Conservation (phyloP, 1,140 invertebrate genomes). For the Aphaenogaster ashmeadi region DNA sequence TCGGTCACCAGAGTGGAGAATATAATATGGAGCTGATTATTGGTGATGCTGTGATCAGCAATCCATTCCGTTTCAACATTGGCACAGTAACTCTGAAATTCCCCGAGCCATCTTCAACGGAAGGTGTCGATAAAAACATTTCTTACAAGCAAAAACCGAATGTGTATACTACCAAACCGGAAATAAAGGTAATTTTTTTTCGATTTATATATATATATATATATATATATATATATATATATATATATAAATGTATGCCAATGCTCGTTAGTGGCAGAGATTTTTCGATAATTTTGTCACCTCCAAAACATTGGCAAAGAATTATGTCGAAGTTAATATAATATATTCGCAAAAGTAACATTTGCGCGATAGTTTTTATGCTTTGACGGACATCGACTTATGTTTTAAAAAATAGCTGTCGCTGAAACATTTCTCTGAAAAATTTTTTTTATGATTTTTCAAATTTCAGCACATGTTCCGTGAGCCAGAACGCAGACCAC, state of each 20-base stretch:
- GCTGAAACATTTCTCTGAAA: neutral
- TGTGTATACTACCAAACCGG: slow-evolving; percentile 90
- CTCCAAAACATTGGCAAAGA: slow-evolving; percentile 84
- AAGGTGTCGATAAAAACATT: slow-evolving; percentile 82
- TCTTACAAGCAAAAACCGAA: slow-evolving; percentile 83
- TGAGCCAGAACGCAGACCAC: slow-evolving; percentile 96
- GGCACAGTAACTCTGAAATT: slow-evolving; percentile 93
- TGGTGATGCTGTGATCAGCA: slow-evolving; percentile 96
- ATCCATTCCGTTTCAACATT: slow-evolving; percentile 95
- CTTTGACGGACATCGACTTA: slow-evolving; percentile 46
- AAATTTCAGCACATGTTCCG: slow-evolving; percentile 95
- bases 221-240: neutral
- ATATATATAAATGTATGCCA: slow-evolving; percentile 65
- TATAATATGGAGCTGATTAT: slow-evolving; percentile 95
- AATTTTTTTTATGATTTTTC: slow-evolving; percentile 32
- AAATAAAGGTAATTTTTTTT: slow-evolving; percentile 91
- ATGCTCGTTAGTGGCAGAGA: slow-evolving; percentile 84
- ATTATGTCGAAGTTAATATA: slow-evolving; percentile 66
- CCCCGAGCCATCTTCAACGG: slow-evolving; percentile 82
- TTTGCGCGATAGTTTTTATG: slow-evolving; percentile 30
- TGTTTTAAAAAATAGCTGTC: neutral
- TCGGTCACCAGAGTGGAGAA: slow-evolving; percentile 92
- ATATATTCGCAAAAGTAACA: slow-evolving; percentile 47
- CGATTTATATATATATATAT: neutral
- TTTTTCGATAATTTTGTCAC: slow-evolving; percentile 77